phyloP scores from a whole-genome alignment of 2,888 invertebrate genomes.

The Hartigia nigra region DNA sequence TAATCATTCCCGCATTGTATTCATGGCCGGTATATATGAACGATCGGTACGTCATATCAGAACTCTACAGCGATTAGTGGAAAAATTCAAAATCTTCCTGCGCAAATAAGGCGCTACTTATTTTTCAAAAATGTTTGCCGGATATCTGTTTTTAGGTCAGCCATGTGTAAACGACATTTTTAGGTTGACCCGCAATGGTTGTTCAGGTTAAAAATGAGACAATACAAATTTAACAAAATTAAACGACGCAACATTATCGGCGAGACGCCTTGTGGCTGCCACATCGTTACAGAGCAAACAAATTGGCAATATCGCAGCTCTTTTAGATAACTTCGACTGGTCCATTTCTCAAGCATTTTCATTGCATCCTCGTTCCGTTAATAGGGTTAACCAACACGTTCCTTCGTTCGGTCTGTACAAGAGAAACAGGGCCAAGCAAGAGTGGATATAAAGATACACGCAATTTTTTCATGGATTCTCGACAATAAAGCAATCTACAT shows the following conservation, averaged over 20 bases:
- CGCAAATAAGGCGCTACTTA: conserved; percentile 5
- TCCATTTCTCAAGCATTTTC: neutral
- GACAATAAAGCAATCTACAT: neutral
- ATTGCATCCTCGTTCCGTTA: neutral
- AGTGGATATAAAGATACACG: neutral
- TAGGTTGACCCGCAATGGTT: neutral
- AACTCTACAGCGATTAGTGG: neutral
- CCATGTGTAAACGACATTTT: neutral
- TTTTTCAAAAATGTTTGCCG: neutral
- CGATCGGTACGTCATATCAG: neutral
- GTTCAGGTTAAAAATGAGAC: no score
- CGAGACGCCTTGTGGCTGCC: neutral
- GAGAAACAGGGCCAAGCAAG: neutral
- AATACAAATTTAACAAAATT: no score
- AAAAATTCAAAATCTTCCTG: no score
- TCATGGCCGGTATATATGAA: neutral
- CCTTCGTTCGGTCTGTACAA: neutral
- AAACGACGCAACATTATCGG: neutral
- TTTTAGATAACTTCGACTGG: neutral
- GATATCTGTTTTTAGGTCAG: neutral
- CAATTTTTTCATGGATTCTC: neutral
- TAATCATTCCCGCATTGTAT: neutral
- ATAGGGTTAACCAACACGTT: neutral
- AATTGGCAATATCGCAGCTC: neutral
- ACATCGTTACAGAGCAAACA: neutral